Base-by-base conservation (phyloP, 2,888 invertebrate species). In the Falcaria lacertinaria region DNA sequence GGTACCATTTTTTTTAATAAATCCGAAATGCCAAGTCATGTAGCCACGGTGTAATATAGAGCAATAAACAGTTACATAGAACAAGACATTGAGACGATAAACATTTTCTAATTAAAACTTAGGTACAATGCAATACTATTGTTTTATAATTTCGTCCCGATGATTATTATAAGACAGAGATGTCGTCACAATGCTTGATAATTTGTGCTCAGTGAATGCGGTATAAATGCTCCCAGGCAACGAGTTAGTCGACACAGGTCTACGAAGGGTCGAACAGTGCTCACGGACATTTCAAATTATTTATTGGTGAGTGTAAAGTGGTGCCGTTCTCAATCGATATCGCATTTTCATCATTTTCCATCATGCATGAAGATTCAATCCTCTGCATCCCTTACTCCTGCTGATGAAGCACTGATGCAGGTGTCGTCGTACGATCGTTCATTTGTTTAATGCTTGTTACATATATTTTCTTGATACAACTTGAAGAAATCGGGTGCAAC, bases 171-270 rank as follows among this genome's bases (percentile, higher is more conserved):
- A 51, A 14, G 37, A 37, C 52, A 57, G 45, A 46, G 39, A 50
- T 65, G 62, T 62, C 74, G 76, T 77, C 76, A 78, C 69, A 73
- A 71, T 62, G 57, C 60, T 58, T 65, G 56, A 65, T 63, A 58
- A 56, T 62, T 66, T 57, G 57, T 55, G 64, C 40, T 45, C 47
- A 55, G 63, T 60, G 65, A 60, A 57, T 67, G 65, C 57, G 71
- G 73, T 84, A 86, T 85, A 86, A 78, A 85, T 79, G 50, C 66
- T 64, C 68, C 69, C 55, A 56, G 53, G 52, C 47, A 39, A 44
- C 47, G 46, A 45, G 47, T 43, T 46, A 48, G 45, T 46, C 51
- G 64, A 57, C 81, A 81, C 53, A 73, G 61, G 60, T 65, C 56
- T 69, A 34, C 58, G 60, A 65, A 70, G 70, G 75, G 67, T 73